Evolutionary conservation across 2,113 vertebrate species (phyloP).

Genomic region (Dendropsophus ebraccatus): DNA sequence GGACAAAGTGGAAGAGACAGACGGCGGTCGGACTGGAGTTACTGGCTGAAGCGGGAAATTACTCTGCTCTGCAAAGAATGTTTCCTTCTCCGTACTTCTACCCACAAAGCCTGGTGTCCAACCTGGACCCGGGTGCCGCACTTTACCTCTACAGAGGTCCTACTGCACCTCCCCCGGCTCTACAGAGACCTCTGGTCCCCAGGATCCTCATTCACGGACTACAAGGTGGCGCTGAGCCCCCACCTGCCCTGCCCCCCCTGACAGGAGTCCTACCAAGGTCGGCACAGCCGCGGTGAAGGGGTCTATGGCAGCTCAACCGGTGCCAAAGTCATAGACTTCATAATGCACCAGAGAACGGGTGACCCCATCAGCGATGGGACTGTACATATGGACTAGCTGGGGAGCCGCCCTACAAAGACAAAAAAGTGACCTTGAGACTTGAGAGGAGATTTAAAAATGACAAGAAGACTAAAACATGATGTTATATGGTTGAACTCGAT

Average conservation of each 20-base stretch:
- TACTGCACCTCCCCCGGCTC: conserved; percentile 87
- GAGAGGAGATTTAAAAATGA: neutral
- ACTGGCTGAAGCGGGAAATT: conserved; percentile 94
- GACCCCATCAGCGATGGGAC: neutral
- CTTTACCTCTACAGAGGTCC: conserved; percentile 94
- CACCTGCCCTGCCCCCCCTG: conserved; percentile 86
- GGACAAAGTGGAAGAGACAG: conserved; percentile 98
- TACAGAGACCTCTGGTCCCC: conserved; percentile 92
- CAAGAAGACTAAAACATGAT: neutral
- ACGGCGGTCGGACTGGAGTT: conserved; percentile 95
- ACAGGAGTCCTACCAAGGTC: conserved; percentile 87
- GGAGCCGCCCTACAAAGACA: conserved; percentile 1
- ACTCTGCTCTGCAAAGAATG: conserved; percentile 95
- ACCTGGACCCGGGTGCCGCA: conserved; percentile 92
- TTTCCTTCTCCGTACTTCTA: conserved; percentile 98
- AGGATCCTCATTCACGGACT: conserved; percentile 95
- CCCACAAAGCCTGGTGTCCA: conserved; percentile 93
- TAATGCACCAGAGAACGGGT: conserved; percentile 9
- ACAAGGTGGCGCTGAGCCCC: conserved; percentile 87
- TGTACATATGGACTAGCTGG: neutral
- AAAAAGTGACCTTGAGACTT: conserved; percentile 50
- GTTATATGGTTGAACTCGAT: neutral
- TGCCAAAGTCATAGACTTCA: conserved; percentile 46
- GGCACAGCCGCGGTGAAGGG: conserved; percentile 88
- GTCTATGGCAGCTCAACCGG: neutral